Evolutionary conservation across 1,140 invertebrate genomes (phyloP), one percentile per base, ranked within the genome.

Genomic region (Dufourea novaeangliae): DNA sequence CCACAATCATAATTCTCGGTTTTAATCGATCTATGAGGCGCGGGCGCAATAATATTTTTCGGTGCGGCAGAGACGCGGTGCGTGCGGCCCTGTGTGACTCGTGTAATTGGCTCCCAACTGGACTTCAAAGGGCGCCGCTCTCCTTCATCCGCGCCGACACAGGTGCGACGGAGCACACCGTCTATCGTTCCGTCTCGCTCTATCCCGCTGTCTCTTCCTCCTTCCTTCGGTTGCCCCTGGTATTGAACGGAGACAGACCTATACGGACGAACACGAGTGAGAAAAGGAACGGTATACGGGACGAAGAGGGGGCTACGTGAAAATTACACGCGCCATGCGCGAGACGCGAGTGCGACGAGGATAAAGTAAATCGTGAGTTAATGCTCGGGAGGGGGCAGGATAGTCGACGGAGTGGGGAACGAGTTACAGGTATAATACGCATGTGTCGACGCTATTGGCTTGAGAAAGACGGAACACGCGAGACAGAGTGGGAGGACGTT

Each of bases 21-120:
- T 91, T 90, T 91, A 91, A 90, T 90, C 88, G 89, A 90, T 90
- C 86, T 84, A 79, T 70, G 82, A 76, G 81, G 81, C 78, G 75
- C 82, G 81, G 81, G 88, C 83, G 87, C 86, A 84, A 87, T 88
- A 87, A 88, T 89, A 89, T 89, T 91, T n/a, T 90, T 90, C 80
- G 86, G 84, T 86, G 78, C 68, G 78, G 75, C 56, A 68, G 78
- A 64, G 70, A 71, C 79, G 68, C 79, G 82, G 86, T 86, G 86
- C 85, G 85, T 91, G 91, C 91, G 90, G 90, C 90, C 90, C 90
- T 92, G 90, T 91, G 92, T 92, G 92, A 92, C 91, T 92, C 91
- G 91, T 92, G 91, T 93, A 93, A 93, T 93, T 93, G 91, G 92
- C 91, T 92, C 91, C 92, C 92, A 92, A 93, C 91, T 92, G 91